Conservation (phyloP, 2,797 vertebrate species). For the Toxotes lorentzi region DNA sequence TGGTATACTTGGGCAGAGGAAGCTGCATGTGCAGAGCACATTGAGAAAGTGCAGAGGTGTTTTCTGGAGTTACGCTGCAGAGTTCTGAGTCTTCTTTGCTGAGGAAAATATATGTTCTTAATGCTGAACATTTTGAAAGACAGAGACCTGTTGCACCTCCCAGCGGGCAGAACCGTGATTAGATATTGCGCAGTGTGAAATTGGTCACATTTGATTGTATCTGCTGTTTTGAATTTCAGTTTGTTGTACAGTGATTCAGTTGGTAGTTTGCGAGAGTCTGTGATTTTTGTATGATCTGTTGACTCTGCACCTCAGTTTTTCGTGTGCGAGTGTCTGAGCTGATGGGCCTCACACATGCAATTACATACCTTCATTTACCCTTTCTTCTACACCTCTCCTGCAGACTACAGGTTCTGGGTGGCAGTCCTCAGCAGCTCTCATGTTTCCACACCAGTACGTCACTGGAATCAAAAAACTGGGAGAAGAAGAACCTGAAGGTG, state of each 20-base stretch:
- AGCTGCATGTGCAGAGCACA: too few species aligned
- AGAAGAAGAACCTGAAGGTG: slow-evolving; percentile 88
- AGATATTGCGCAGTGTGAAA: not conserved
- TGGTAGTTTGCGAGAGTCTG: too few species aligned
- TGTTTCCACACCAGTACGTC: slow-evolving; percentile 87
- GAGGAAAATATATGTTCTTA: not conserved
- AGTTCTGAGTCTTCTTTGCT: not conserved
- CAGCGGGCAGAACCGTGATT: not conserved
- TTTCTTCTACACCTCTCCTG: not conserved
- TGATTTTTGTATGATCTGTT: too few species aligned
- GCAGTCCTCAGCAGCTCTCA: slow-evolving; percentile 71
- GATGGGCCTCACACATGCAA: not conserved
- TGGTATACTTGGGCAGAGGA: too few species aligned
- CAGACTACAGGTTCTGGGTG: slow-evolving; percentile 60
- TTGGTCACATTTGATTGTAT: not conserved
- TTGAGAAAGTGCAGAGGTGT: too few species aligned
- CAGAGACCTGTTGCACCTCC: not conserved
- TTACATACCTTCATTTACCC: accelerated
- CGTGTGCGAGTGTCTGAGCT: not conserved
- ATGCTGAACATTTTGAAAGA: too few species aligned
- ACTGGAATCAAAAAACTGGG: slow-evolving; percentile 87
- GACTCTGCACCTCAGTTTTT: too few species aligned
- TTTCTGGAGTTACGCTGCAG: too few species aligned
- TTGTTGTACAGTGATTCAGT: not conserved
- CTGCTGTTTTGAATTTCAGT: not conserved